Conservation (phyloP, 2,888 invertebrate species). For the Amblyteles armatorius region DNA sequence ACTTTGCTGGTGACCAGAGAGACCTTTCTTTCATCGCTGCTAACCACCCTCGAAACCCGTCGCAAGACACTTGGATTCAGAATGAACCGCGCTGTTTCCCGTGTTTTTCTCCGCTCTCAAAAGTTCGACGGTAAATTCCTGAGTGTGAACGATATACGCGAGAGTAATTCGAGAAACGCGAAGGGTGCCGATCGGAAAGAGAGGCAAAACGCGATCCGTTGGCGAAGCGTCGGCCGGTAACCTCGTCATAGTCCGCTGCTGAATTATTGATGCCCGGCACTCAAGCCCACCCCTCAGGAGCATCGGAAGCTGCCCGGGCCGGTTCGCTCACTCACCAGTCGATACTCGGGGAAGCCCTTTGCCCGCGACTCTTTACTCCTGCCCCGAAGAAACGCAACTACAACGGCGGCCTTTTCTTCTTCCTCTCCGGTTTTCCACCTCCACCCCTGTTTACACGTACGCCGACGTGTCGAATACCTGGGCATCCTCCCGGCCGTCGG, state of each 20-base stretch:
- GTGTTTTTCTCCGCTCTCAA: not conserved
- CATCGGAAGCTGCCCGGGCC: slow-evolving; percentile 44
- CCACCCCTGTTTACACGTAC: slow-evolving; percentile 66
- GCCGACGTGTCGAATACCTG: slow-evolving; percentile 56
- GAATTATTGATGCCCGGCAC: slow-evolving; percentile 84
- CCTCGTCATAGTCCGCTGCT: slow-evolving; percentile 83
- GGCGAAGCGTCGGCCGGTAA: slow-evolving; percentile 75
- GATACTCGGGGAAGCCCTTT: slow-evolving; percentile 34
- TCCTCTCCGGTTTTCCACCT: slow-evolving; percentile 69
- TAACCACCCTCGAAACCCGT: no score
- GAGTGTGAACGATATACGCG: slow-evolving; percentile 40
- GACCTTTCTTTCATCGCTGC: no score
- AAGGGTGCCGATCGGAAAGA: not conserved
- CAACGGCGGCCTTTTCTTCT: slow-evolving; percentile 68
- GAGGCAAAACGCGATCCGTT: slow-evolving; percentile 57
- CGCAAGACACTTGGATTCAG: not conserved
- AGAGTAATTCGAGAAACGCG: slow-evolving; percentile 40
- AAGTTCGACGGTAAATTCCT: slow-evolving; percentile 22
- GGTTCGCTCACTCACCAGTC: slow-evolving; percentile 37
- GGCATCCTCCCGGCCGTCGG: slow-evolving; percentile 31
- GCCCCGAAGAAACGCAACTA: slow-evolving; percentile 45
- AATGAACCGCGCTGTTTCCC: no score
- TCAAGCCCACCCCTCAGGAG: slow-evolving; percentile 75
- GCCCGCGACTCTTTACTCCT: slow-evolving; percentile 9
- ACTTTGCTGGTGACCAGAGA: not conserved